Evolutionary conservation across 2,113 vertebrate species (phyloP), one percentile per base, ranked within the genome.

Genomic region (Chamaea fasciata): DNA sequence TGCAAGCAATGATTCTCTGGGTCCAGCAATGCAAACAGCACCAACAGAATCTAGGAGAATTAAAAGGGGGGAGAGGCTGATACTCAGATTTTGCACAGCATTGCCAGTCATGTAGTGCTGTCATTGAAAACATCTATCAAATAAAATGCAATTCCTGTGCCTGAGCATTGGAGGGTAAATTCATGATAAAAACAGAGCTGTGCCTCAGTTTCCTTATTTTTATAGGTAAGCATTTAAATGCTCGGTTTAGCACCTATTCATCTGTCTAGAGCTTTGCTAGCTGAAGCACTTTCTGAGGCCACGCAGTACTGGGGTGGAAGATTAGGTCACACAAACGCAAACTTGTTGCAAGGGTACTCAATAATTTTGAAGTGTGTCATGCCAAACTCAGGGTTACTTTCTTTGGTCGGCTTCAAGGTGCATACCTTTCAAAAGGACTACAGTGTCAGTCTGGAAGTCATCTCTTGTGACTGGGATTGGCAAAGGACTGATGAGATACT

Each of bases 141-240:
- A 68, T n/a, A 53, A 17, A 80, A 35, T 50, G 59, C 24, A 82
- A 33, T 93, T 90, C 39, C 56, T 80, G 33, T n/a, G 30, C 78
- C 44, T 86, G 47, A 91, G 59, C 83, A 93, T 93, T 88, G 94
- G 90, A 95, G 71, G 90, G 75, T 91, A 52, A 96, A 47, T 60
- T 59, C 0, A 13, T 31, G 15, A 88, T 30, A 59, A 91, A 91
- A 94, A 74, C 1, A 50, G 8, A 82, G 27, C 19, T 35, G 49
- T 74, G 78, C 78, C 94, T 96, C 90, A 90, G 85, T 95, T 96
- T 92, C 71, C 82, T 86, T 35, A 67, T 55, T 89, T 90, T 67
- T 16, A 37, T 7, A 52, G 30, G 55, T 26, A 73, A 92, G n/a
- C 11, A 44, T 53, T 90, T 70, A 73, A 81, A 24, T 0, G 20